Base-by-base conservation (phyloP, 2,113 vertebrate genomes). In the Ranitomeya variabilis region DNA sequence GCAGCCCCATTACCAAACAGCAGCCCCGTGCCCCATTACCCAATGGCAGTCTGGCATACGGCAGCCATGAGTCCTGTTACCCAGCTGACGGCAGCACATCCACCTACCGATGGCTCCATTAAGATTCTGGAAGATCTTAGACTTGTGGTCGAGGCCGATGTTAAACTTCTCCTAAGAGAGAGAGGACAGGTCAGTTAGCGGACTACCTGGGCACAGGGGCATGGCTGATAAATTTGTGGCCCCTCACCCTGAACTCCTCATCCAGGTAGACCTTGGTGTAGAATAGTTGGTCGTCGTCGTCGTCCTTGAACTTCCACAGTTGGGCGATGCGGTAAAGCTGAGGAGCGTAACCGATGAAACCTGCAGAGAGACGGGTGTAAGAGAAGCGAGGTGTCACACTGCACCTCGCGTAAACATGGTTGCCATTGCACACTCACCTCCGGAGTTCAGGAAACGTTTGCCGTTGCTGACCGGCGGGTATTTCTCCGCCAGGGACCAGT, bases 101-200 rank as follows among this genome's bases (percentile, higher is more conserved):
- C 7, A 89, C 94, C 93, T 90, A 96, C 96, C 96, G 23, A 96
- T 91, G 69, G 96, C 96, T 23, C 96, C 96, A 0, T 96, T 96
- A 81, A 96, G 94, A 83, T 96, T 96, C 92, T 96, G 96, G 90
- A 96, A 96, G 81, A 96, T 96, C 52, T 90, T 92, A 0, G 95
- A 96, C 45, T 94, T 95, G 83, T 96, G 95, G 86, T 96, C 96
- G 86, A 96, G 92, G 2, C 92, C 92, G 26, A 96, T 94, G 81
- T 92, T 90, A 59, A 94, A 93, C 85, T 95, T 95, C 54, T 92
- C 94, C 96, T 96, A 15, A 76, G 64, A 26, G 80, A 59, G 52
- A 80, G 77, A 14, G 6, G 23, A 52, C 9, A 55, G 13, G 16
- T 69, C 14, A 69, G 64, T 54, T 10, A 6, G 19, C 12, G 14